phyloP scores from a whole-genome alignment of 2,113 vertebrate species.

The Nycticebus coucang region DNA sequence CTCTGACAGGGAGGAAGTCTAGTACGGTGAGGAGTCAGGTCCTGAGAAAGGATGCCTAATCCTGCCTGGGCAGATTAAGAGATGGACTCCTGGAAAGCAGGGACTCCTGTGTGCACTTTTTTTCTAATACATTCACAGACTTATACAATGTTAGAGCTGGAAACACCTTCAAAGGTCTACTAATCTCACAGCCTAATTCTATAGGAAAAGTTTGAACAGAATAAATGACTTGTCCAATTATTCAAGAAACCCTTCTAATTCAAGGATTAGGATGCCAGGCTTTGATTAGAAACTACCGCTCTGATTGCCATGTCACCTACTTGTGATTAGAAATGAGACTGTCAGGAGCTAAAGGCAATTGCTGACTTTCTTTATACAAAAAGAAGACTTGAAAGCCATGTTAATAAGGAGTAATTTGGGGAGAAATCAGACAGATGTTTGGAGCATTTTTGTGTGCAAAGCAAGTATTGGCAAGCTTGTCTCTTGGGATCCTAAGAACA shows the following conservation, averaged over 20 bases:
- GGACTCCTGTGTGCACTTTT: not conserved
- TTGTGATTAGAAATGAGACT: constrained; percentile 25
- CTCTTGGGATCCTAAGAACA: not conserved
- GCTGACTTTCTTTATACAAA: not conserved
- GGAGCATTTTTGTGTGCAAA: not conserved
- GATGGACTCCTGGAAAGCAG: not conserved
- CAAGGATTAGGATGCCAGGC: not conserved
- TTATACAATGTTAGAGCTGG: not conserved
- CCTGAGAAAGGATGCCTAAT: not conserved
- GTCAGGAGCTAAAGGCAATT: not conserved
- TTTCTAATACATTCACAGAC: not conserved
- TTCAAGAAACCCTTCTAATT: not conserved
- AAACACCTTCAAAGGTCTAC: not conserved
- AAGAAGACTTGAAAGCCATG: not conserved
- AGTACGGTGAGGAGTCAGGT: not conserved
- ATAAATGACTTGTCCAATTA: not conserved
- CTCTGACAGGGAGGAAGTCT: not conserved
- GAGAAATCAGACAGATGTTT: not conserved
- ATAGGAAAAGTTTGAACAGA: not conserved
- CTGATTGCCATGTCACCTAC: not conserved
- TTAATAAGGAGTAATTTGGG: not conserved
- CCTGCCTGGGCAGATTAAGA: not conserved
- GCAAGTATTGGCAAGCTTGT: not conserved
- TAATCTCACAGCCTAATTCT: constrained; percentile 26
- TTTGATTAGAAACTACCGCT: not conserved